These are phyloP conservation scores for Marronus borbonicus DNA, from an alignment of 2,888 invertebrate species.

Conservation along the genomic window DNA sequence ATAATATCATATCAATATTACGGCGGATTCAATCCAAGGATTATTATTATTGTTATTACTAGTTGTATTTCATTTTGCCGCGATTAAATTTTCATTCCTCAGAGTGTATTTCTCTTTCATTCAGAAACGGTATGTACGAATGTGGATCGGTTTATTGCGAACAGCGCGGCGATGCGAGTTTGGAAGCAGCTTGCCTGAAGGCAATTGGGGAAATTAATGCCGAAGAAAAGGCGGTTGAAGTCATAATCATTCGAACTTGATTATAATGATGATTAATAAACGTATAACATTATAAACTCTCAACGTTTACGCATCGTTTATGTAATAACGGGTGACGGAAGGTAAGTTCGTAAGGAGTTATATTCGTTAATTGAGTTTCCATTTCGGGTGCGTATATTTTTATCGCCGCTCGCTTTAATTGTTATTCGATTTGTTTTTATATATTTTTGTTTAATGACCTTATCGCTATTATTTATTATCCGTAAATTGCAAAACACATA, in stretches of 20 bases:
- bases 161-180: slow-evolving; percentile 4
- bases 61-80: slow-evolving; percentile 37
- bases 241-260: slow-evolving; percentile 41
- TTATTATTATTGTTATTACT: slow-evolving; percentile 41
- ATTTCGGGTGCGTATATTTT: neutral
- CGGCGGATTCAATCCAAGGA: slow-evolving; percentile 31
- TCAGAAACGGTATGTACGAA: slow-evolving; percentile 20
- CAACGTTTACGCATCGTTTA: slow-evolving; percentile 20
- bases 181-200: slow-evolving; percentile 5
- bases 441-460: no score
- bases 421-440: no score
- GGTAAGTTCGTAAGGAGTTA: slow-evolving; percentile 9
- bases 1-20: slow-evolving; percentile 30
- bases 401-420: neutral
- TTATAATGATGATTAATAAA: slow-evolving; percentile 44
- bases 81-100: slow-evolving; percentile 43
- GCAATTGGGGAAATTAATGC: slow-evolving; percentile 37
- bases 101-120: slow-evolving; percentile 41
- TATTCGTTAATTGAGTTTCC: slow-evolving; percentile 10
- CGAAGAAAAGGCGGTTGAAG: slow-evolving; percentile 36
- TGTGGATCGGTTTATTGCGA: slow-evolving; percentile 22
- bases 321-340: slow-evolving; percentile 2
- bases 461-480: no score
- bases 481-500: no score
- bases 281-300: slow-evolving; percentile 39